phyloP scores from a whole-genome alignment of 1,140 invertebrate species.

The Drosophila mojavensis region DNA sequence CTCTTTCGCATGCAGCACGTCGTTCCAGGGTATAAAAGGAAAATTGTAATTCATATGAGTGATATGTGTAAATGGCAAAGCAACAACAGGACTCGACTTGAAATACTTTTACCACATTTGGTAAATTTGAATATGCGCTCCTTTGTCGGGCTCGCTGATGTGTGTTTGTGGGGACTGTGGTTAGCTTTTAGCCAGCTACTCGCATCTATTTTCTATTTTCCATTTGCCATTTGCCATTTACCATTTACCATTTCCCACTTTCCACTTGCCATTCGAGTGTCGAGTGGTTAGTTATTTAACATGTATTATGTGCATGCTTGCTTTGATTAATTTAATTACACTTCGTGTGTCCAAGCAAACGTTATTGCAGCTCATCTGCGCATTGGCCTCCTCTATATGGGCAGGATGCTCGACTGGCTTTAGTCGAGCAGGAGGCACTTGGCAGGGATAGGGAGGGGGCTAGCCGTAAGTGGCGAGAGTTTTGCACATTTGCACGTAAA shows the following conservation, averaged over 20 bases:
- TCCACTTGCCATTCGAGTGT: conserved; percentile 38
- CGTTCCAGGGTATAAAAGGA: conserved; percentile 6
- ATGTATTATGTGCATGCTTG: conserved; percentile 60
- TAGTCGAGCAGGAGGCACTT: not conserved
- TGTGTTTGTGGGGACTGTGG: conserved; percentile 21
- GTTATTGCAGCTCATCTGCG: not conserved
- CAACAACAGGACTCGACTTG: conserved; percentile 44
- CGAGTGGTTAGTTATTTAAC: conserved; percentile 39
- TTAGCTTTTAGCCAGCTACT: conserved; percentile 39
- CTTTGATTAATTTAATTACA: conserved; percentile 77
- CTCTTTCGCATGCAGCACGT: not conserved
- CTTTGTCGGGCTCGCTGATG: conserved; percentile 26
- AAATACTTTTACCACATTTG: conserved; percentile 77
- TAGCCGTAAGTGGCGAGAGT: conserved; percentile 25
- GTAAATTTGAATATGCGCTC: conserved; percentile 70
- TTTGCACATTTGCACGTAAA: conserved; percentile 50
- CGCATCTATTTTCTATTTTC: conserved; percentile 48
- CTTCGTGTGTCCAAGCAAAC: conserved; percentile 33
- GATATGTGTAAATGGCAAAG: conserved; percentile 31
- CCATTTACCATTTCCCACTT: conserved; percentile 47
- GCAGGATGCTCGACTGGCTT: not conserved
- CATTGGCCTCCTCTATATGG: not conserved
- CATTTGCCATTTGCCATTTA: conserved; percentile 29
- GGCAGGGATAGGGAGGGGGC: not conserved
- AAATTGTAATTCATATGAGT: conserved; percentile 50